Evolutionary conservation across 2,797 vertebrate species (phyloP).

Genomic region (Otolemur crassicaudatus): DNA sequence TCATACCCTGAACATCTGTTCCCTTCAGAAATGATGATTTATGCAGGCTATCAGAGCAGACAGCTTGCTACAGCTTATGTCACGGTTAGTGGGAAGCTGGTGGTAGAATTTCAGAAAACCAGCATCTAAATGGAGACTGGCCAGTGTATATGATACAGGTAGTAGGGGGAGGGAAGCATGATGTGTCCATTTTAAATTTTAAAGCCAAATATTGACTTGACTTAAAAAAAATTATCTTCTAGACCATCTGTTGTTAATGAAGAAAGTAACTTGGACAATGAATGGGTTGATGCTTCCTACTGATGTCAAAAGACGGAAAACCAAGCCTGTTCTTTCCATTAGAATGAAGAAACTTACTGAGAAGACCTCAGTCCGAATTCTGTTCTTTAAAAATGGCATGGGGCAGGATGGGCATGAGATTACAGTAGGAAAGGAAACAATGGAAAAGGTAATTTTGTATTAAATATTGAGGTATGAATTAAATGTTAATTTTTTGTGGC

Average conservation of each 20-base stretch:
- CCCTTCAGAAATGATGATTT: constrained; percentile 95
- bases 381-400: constrained; percentile 80
- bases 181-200: constrained; percentile 81
- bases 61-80: constrained; percentile 94
- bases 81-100: constrained; percentile 89
- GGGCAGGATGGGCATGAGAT: constrained; percentile 74
- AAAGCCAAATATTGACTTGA: constrained; percentile 87
- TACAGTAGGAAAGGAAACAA: constrained; percentile 73
- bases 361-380: constrained; percentile 75
- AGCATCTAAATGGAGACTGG: constrained; percentile 84
- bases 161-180: constrained; percentile 60
- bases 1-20: constrained; percentile 94
- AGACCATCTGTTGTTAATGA: constrained; percentile 88
- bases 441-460: constrained; percentile 79
- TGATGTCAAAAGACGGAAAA: constrained; percentile 79
- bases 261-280: constrained; percentile 82
- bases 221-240: constrained; percentile 79
- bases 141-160: constrained; percentile 83
- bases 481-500: constrained; percentile 15
- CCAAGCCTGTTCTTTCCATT: constrained; percentile 74
- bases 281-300: constrained; percentile 81
- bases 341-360: constrained; percentile 74
- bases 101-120: constrained; percentile 88
- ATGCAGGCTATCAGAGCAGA: constrained; percentile 93
- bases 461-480: background rate